phyloP scores from a whole-genome alignment of 64 coral and sea anemone genomes.

The Montipora sp. region DNA sequence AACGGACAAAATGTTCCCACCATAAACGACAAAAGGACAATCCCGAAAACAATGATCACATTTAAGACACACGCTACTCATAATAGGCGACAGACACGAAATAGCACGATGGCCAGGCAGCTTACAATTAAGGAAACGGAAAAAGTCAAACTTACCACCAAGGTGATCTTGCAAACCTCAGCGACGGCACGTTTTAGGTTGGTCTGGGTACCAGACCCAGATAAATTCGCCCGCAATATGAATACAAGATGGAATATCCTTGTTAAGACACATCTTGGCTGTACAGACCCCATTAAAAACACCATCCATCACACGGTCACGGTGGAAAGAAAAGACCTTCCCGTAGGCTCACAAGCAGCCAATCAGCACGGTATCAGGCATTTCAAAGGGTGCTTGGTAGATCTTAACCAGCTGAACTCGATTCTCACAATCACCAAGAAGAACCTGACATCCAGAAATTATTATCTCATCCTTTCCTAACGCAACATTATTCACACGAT shows the following conservation, averaged over 20 bases:
- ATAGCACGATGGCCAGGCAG: not conserved
- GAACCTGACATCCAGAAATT: too few species aligned
- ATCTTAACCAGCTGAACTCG: too few species aligned
- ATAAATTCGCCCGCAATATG: not conserved
- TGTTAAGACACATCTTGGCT: not conserved
- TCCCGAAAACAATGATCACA: not conserved
- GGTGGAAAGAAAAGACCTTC: not conserved
- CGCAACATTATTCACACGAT: too few species aligned
- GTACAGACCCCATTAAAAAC: not conserved
- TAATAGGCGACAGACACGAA: not conserved
- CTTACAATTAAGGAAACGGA: not conserved
- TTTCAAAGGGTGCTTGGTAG: not conserved
- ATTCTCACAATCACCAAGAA: too few species aligned
- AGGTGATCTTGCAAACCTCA: not conserved
- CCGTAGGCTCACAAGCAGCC: not conserved
- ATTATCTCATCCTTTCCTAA: too few species aligned
- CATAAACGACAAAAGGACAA: not conserved
- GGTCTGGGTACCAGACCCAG: too few species aligned
- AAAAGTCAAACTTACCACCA: not conserved
- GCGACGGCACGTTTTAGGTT: not conserved
- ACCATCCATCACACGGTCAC: not conserved
- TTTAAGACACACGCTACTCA: not conserved
- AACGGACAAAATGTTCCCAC: too few species aligned
- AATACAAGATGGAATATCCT: not conserved
- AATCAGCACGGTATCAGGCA: not conserved